phyloP scores from a whole-genome alignment of 2,888 invertebrate species.

The Philopedon plagiatum region DNA sequence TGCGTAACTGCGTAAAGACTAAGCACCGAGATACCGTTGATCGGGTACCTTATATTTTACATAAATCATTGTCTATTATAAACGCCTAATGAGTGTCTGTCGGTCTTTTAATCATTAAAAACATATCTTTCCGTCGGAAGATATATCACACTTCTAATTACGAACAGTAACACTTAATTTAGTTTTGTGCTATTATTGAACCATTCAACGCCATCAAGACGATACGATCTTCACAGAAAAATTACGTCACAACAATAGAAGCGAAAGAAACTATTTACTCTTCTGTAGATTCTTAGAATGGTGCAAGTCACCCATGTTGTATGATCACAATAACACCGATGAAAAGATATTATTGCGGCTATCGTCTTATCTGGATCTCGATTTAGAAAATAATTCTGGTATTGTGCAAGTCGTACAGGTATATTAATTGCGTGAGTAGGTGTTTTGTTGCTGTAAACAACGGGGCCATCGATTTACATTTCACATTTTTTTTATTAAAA shows the following conservation, averaged over 20 bases:
- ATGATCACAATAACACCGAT: constrained; percentile 60
- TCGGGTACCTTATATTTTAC: constrained; percentile 7
- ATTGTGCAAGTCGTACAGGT: constrained; percentile 49
- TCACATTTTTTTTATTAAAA: neutral
- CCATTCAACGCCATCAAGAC: constrained; percentile 25
- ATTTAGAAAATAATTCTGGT: constrained; percentile 60
- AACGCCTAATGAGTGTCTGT: constrained; percentile 23
- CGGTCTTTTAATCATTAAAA: constrained; percentile 12
- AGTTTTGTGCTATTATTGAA: constrained; percentile 26
- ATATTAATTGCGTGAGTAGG: constrained; percentile 43
- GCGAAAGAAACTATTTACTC: constrained; percentile 55
- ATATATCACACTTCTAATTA: constrained; percentile 21
- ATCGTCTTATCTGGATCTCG: constrained; percentile 61
- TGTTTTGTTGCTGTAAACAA: constrained; percentile 26
- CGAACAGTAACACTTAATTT: constrained; percentile 29
- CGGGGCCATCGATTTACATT: neutral
- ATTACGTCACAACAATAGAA: constrained; percentile 55
- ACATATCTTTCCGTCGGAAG: constrained; percentile 18
- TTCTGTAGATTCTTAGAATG: constrained; percentile 52
- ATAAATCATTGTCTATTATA: constrained; percentile 25
- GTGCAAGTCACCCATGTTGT: constrained; percentile 54
- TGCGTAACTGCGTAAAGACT: constrained; percentile 15
- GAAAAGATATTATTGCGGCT: constrained; percentile 61
- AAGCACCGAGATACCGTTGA: constrained; percentile 5
- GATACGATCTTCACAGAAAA: constrained; percentile 34